These are phyloP conservation scores for Strongylocentrotus purpuratus DNA, from an alignment of 35 echinoderm and acorn worm species.

Conservation along the genomic window DNA sequence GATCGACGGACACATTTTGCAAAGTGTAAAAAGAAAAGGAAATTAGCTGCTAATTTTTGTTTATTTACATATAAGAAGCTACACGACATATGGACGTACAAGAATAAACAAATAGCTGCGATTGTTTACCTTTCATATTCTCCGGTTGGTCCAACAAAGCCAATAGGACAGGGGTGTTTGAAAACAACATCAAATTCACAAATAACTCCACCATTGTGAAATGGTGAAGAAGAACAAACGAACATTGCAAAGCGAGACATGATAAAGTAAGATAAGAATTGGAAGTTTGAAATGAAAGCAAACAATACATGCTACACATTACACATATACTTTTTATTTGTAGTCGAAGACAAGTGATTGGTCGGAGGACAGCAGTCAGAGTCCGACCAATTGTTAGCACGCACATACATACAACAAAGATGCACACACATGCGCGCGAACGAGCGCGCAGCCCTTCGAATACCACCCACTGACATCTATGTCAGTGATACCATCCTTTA, in stretches of 20 bases:
- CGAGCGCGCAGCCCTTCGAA: background rate
- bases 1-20: background rate
- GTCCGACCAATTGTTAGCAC: background rate
- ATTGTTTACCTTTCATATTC: background rate
- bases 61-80: background rate
- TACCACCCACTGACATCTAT: too few relatives aligned
- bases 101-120: background rate
- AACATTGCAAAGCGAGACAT: background rate
- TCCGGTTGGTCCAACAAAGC: background rate
- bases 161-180: background rate
- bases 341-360: background rate
- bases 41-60: background rate
- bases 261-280: background rate
- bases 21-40: background rate
- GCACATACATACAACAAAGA: background rate
- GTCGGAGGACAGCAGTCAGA: background rate
- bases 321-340: background rate
- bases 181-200: background rate
- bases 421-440: background rate
- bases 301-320: too few relatives aligned
- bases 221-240: too few relatives aligned
- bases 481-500: background rate
- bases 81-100: background rate
- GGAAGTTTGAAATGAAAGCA: background rate
- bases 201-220: too few relatives aligned